Evolutionary conservation across 1,140 invertebrate genomes (phyloP), one percentile per base, ranked within the genome.

Genomic region (Ceratina japonica): DNA sequence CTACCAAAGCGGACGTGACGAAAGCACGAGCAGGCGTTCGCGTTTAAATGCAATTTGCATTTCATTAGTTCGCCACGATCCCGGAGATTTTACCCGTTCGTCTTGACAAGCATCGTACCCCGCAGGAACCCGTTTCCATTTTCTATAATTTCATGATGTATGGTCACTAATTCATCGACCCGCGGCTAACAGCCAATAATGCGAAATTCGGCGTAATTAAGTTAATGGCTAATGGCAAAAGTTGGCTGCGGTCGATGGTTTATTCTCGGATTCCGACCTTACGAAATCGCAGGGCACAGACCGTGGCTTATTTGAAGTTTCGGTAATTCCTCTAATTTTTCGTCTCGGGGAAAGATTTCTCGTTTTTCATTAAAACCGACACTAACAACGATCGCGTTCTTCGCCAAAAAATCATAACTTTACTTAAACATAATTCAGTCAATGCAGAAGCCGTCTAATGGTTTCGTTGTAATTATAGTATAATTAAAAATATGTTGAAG

Each of bases 201-300:
- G 81, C 87, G 88, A 88, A 90, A 90, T 90, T 87, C 84, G 59
- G 86, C 81, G 87, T 91, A 90, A 91, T 91, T 90, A 90, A 89
- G 88, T 90, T 90, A 91, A 91, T 90, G 88, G 87, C 89, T 90
- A 90, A 90, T 91, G 88, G 87, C 87, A 84, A 91, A 91, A 90
- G 84, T 91, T 91, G 75, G 87, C 87, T 84, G 54, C 69, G 78
- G 85, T 89, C 89, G 89, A 91, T 87, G 88, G 86, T 90, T 91
- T 89, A 90, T 91, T 90, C 89, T 90, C 86, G 77, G 81, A 79
- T 87, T 84, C 84, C 81, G 83, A 59, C 49, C 84, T 72, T 64
- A 85, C 75, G 85, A 78, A 87, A 88, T 83, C 89, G 8, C 82
- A 58, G 78, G 81, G 86, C 73, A 86, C 71, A 77, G 75, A 82